Evolutionary conservation across 2,113 vertebrate genomes (phyloP).

Genomic region (Hirundichthys speculiger): DNA sequence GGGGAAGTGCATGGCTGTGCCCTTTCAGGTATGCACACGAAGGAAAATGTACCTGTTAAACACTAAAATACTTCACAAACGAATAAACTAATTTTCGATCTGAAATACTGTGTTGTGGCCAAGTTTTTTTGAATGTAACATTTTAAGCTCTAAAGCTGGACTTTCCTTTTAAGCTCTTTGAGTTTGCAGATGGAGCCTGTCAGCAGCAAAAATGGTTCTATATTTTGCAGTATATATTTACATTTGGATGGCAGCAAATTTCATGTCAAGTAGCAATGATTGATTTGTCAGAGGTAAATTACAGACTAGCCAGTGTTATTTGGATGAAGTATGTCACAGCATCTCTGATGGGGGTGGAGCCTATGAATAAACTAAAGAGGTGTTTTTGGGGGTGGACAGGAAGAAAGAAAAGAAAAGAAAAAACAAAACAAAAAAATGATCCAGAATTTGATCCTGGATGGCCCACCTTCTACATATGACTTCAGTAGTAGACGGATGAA

Average conservation of each 20-base stretch:
- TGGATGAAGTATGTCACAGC: neutral
- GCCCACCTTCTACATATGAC: no score
- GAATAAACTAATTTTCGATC: neutral
- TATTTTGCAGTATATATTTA: neutral
- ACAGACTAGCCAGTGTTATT: neutral
- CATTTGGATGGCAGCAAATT: neutral
- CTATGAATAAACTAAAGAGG: neutral
- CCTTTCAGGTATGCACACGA: conserved; percentile 2
- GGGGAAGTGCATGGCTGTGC: neutral
- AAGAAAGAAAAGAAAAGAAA: no score
- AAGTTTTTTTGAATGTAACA: neutral
- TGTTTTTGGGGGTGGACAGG: neutral
- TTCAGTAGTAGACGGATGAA: no score
- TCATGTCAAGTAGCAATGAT: neutral
- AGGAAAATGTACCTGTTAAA: neutral
- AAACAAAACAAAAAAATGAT: no score
- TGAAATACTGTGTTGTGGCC: neutral
- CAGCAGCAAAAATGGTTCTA: neutral
- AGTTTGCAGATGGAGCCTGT: neutral
- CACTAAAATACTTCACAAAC: neutral
- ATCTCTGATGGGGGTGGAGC: neutral
- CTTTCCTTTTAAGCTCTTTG: neutral
- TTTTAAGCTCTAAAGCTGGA: neutral
- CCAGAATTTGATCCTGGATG: neutral
- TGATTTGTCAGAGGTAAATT: neutral